These are phyloP conservation scores for Chunga burmeisteri DNA, from an alignment of 2,113 vertebrate genomes.

Conservation along the genomic window DNA sequence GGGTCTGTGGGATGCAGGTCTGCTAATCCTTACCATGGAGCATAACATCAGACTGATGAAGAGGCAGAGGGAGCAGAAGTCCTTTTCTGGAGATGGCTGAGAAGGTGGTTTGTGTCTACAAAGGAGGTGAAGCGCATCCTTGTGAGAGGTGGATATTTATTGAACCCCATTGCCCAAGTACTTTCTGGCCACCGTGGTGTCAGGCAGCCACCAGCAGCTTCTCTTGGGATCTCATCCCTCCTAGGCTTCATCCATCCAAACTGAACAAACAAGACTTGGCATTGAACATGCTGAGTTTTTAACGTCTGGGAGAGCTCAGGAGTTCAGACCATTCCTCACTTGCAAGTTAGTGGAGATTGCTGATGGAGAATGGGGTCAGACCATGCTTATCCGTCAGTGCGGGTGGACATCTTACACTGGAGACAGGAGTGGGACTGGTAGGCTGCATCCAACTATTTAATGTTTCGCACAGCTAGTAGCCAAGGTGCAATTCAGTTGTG, in stretches of 20 bases:
- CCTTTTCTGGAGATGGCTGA: neutral
- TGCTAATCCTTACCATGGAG: neutral
- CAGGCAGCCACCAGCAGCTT: neutral
- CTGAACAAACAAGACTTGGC: neutral
- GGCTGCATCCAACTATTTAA: neutral
- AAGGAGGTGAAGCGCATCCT: neutral
- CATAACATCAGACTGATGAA: neutral
- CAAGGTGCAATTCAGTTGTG: neutral
- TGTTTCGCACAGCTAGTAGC: neutral
- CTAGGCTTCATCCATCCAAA: neutral
- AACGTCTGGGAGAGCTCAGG: neutral
- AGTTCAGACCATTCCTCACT: neutral
- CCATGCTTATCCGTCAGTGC: fast-evolving
- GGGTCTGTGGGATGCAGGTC: neutral
- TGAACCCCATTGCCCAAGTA: neutral
- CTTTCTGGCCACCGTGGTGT: neutral
- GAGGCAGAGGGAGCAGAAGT: neutral
- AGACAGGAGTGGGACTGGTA: neutral
- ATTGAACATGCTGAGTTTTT: neutral
- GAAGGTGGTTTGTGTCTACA: neutral
- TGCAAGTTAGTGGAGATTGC: fast-evolving
- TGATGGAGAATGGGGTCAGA: neutral
- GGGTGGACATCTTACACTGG: neutral
- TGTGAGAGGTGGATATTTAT: neutral
- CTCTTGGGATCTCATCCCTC: neutral